Conservation (phyloP, 64 coral and sea anemone species). For the Exaiptasia diaphana region DNA sequence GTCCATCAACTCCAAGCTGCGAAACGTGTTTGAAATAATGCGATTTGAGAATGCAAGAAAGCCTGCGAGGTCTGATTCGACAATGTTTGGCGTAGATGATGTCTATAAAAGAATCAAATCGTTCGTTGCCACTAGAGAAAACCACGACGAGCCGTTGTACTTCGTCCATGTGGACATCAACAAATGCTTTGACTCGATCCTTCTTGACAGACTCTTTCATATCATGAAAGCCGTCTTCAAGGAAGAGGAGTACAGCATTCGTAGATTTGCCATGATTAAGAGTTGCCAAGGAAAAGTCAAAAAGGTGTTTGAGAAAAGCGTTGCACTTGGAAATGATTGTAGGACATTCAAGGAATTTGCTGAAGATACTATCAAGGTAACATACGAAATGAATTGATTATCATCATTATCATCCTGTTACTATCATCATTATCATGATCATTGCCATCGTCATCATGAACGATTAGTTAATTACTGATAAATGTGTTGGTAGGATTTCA, state of each 20-base stretch:
- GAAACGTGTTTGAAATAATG: slow-evolving; percentile 67
- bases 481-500: too few species aligned
- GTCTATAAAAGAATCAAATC: slow-evolving; percentile 41
- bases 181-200: slow-evolving; percentile 78
- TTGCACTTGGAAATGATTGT: neutral
- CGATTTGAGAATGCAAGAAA: slow-evolving; percentile 52
- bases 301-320: slow-evolving; percentile 36
- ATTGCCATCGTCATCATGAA: too few species aligned
- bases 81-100: slow-evolving; percentile 71
- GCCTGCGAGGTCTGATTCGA: slow-evolving; percentile 5
- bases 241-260: slow-evolving; percentile 76
- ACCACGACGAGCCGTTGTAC: slow-evolving; percentile 32
- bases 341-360: neutral
- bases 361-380: neutral
- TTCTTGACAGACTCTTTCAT: slow-evolving; percentile 57
- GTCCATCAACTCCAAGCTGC: slow-evolving; percentile 61
- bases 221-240: slow-evolving; percentile 66
- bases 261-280: slow-evolving; percentile 32
- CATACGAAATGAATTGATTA: too few species aligned
- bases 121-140: slow-evolving; percentile 14
- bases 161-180: slow-evolving; percentile 67
- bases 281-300: neutral
- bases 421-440: too few species aligned
- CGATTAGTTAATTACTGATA: too few species aligned
- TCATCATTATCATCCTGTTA: too few species aligned